Base-by-base conservation (phyloP, 2,888 invertebrate species). In the Thera obeliscata region DNA sequence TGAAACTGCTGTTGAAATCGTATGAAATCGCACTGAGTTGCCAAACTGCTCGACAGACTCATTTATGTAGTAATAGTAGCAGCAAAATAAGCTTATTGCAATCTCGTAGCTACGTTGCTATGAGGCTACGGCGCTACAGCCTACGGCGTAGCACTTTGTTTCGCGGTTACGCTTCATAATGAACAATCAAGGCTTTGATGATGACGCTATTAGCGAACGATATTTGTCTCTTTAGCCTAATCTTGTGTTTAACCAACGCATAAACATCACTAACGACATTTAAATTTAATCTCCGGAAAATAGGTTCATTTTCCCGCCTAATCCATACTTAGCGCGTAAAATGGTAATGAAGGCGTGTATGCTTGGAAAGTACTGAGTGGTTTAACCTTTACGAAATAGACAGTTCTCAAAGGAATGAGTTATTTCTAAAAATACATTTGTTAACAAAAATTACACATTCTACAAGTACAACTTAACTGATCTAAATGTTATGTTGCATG, bases 111-210 rank as follows among this genome's bases (percentile, higher is more conserved):
- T 58, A 70, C 64, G 61, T 33, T 7, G 69, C 72, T 68, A 70
- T 61, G 64, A 43, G 11, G 68, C 70, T 73, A 72, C 67, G 67
- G 9, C 43, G 66, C 67, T 54, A 54, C 35, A 54, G 71, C 67
- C 71, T 67, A 69, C 71, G 69, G 63, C 69, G 72, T 71, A 75
- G 73, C 71, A 71, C 76, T 72, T 66, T 69, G 72, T 67, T 70
- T 63, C 73, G 72, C 73, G 72, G 76, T 69, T 74, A 72, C 71
- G 75, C 71, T 72, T 64, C 73, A 65, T 75, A 76, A 75, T 73
- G 70, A 71, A 74, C 73, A 74, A 74, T 75, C 73, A 74, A 22
- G 67, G 69, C 69, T 74, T 69, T 73, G 67, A 70, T 72, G 71
- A 73, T 74, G 69, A 73, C 70, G 70, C 74, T 70, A 67, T 75